Evolutionary conservation across 37 sponge, comb jelly and placozoan genomes (phyloP).

Genomic region (Chondrilla cf. caribensis): DNA sequence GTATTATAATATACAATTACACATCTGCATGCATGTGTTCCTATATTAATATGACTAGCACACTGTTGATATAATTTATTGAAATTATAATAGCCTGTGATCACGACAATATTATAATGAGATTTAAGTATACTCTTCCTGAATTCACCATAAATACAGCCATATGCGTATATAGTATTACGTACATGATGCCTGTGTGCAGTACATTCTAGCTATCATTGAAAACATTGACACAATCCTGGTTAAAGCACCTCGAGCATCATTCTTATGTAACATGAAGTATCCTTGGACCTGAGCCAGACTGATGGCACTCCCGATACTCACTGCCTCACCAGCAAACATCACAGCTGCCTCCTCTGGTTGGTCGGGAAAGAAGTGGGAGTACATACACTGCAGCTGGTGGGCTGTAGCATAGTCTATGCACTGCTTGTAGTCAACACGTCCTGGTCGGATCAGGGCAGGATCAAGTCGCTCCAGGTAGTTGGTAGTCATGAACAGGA

Average conservation of each 20-base stretch:
- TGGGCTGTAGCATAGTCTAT: slow-evolving; percentile 61
- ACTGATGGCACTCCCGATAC: slow-evolving; percentile 26
- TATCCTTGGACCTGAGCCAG: slow-evolving; percentile 82
- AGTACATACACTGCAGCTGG: slow-evolving; percentile 63
- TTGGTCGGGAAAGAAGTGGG: slow-evolving; percentile 74
- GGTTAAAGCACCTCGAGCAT: slow-evolving; percentile 35
- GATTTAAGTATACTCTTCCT: too few species aligned
- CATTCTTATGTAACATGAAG: slow-evolving; percentile 77
- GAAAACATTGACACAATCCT: too few species aligned
- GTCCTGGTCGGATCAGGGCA: slow-evolving; percentile 86
- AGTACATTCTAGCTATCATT: too few species aligned
- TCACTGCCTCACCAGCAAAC: slow-evolving; percentile 51
- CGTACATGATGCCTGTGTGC: too few species aligned
- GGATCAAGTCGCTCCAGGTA: slow-evolving; percentile 83
- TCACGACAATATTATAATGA: too few species aligned
- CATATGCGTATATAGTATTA: too few species aligned
- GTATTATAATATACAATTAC: too few species aligned
- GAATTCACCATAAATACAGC: too few species aligned
- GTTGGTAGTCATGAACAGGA: slow-evolving; percentile 93
- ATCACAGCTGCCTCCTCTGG: slow-evolving; percentile 20
- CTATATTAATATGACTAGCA: too few species aligned
- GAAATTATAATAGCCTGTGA: too few species aligned
- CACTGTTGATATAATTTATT: too few species aligned
- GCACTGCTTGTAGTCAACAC: slow-evolving; percentile 72
- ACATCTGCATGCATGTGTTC: too few species aligned